Base-by-base conservation (phyloP, 2,113 vertebrate genomes). In the Marcusenius ussheri region DNA sequence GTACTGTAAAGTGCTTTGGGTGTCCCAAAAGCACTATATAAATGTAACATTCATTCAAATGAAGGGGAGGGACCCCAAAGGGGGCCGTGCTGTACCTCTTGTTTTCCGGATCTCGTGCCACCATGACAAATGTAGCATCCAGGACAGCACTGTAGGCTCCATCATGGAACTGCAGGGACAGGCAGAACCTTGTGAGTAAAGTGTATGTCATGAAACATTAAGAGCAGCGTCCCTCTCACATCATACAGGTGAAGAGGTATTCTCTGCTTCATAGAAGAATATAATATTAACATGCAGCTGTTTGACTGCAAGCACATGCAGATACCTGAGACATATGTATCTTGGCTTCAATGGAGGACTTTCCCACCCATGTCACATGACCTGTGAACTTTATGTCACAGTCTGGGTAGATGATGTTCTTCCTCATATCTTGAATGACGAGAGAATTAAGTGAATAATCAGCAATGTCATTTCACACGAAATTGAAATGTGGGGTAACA, bases 91-190 rank as follows among this genome's bases (percentile, higher is more conserved):
- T 13, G 50, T 95, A 98, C 98, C 98, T 94, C 95, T 98, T 98
- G 93, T 99, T 99, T 93, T 97, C 97, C 27, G 98, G 97, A 93
- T 99, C 98, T 86, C 98, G 96, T 62, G 98, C 97, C 93, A 99
- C 98, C 98, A 99, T 99, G 89, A 99, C 98, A 91, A 99, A 99
- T 0, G 98, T 99, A 74, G 98, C 98, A 80, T 98, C 97, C 91
- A 99, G 93, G 87, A 99, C 95, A 0, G 97, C 97, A 42, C 91
- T 94, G 90, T 97, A 99, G 3, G 94, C 93, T n/a, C 95, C 96
- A 46, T 94, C 93, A 0, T 95, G 92, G 90, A 90, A 95, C 96
- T 97, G 92, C 1, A 24, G 74, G 90, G 70, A 91, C 1, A 89
- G n/a, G 9, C 8, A 50, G 9, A 84, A 47, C 35, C 10, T 70